phyloP scores from a whole-genome alignment of 2,888 invertebrate genomes.

The Diloba caeruleocephala region DNA sequence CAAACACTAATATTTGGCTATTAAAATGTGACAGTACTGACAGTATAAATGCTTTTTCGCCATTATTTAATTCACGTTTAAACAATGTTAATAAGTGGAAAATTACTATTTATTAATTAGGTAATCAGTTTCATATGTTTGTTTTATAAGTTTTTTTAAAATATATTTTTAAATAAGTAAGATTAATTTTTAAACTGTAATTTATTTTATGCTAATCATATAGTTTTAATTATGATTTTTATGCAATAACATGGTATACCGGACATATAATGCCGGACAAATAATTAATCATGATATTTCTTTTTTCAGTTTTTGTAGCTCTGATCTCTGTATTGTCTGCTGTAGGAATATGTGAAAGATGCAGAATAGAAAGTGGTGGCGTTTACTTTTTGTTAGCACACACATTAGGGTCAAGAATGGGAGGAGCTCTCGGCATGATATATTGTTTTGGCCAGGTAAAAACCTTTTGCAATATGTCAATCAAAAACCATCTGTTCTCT shows the following conservation, averaged over 20 bases:
- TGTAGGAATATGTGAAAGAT: conserved; percentile 98
- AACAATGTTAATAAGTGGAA: no score
- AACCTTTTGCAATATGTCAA: background rate
- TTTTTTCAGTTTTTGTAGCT: conserved; percentile 94
- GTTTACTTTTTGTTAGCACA: conserved; percentile 98
- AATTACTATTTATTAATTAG: no score
- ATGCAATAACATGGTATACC: background rate
- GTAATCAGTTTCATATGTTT: no score
- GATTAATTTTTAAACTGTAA: no score
- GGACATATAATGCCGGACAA: background rate
- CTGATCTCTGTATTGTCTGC: conserved; percentile 97
- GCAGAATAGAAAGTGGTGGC: conserved; percentile 98
- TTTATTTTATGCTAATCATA: no score
- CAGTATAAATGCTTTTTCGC: no score
- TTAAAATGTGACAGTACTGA: no score
- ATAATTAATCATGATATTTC: background rate
- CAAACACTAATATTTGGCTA: no score
- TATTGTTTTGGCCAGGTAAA: conserved; percentile 98
- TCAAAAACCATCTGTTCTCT: background rate
- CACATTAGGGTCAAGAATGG: conserved; percentile 97
- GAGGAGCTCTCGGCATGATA: conserved; percentile 96
- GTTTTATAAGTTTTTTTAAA: no score
- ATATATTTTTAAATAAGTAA: no score
- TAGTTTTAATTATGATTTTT: no score
- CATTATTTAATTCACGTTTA: no score